Conservation (phyloP, 2,888 invertebrate genomes). For the Eilema depressum region DNA sequence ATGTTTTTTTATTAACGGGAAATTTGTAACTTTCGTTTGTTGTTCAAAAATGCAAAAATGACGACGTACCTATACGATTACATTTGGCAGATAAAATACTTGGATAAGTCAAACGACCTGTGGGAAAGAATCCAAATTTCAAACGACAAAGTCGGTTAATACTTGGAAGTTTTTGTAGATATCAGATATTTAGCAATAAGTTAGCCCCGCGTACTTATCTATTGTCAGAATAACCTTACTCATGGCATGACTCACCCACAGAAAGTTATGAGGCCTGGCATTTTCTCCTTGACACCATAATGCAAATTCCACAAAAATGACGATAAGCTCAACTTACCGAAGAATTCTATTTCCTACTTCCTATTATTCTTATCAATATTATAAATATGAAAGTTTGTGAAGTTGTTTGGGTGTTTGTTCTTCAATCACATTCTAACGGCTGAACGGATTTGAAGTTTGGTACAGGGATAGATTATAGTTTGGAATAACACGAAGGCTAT, state of each 20-base stretch:
- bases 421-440: too few relatives aligned
- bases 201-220: background rate
- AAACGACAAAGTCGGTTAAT: background rate
- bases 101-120: background rate
- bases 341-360: too few relatives aligned
- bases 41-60: background rate
- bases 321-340: background rate
- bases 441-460: too few relatives aligned
- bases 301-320: background rate
- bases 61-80: background rate
- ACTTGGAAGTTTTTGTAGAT: background rate
- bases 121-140: constrained; percentile 2
- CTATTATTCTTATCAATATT: too few relatives aligned
- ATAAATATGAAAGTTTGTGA: too few relatives aligned
- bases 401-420: too few relatives aligned
- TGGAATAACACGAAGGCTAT: too few relatives aligned
- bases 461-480: too few relatives aligned
- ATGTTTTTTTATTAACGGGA: too few relatives aligned
- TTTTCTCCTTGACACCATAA: background rate
- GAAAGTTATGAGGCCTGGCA: background rate
- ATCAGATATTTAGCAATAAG: background rate
- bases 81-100: background rate
- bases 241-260: background rate
- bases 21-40: too few relatives aligned
- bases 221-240: background rate